These are phyloP conservation scores for Littorina saxatilis DNA, from an alignment of 1,140 invertebrate genomes.

Conservation along the genomic window DNA sequence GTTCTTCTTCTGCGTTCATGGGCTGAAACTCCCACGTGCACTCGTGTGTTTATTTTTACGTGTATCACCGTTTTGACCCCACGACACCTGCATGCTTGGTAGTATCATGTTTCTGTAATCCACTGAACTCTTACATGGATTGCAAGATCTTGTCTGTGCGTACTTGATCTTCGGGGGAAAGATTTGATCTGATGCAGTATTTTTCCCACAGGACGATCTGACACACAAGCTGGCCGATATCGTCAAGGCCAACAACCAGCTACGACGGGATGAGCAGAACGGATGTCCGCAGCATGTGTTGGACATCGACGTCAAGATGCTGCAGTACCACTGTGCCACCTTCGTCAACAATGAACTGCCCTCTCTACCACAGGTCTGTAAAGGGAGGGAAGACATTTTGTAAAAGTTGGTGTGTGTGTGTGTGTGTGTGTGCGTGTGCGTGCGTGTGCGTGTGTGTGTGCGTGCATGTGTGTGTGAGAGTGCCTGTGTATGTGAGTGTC, in stretches of 20 bases:
- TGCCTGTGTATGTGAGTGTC: slow-evolving; percentile 4
- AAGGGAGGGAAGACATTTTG: too few relatives aligned
- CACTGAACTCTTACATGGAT: too few relatives aligned
- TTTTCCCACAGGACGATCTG: slow-evolving; percentile 97
- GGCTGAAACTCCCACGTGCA: too few relatives aligned
- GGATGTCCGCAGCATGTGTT: slow-evolving; percentile 98
- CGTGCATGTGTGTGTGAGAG: neutral
- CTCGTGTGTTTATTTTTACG: too few relatives aligned
- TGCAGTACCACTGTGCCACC: slow-evolving; percentile 99
- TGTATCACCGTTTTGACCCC: too few relatives aligned
- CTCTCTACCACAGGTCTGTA: slow-evolving; percentile 89
- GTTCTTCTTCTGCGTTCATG: too few relatives aligned
- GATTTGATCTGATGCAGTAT: too few relatives aligned
- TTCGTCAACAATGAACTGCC: slow-evolving; percentile 99
- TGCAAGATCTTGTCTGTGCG: too few relatives aligned
- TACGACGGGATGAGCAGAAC: slow-evolving; percentile 93
- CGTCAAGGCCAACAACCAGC: slow-evolving; percentile 98
- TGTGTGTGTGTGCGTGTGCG: neutral
- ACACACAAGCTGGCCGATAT: slow-evolving; percentile 99
- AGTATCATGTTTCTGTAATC: too few relatives aligned
- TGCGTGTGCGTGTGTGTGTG: neutral
- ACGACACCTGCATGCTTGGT: too few relatives aligned
- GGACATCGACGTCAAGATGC: slow-evolving; percentile 97
- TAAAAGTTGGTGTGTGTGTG: neutral
- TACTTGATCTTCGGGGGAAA: too few relatives aligned